Evolutionary conservation across 2,113 vertebrate species (phyloP).

Genomic region (Grus americana): DNA sequence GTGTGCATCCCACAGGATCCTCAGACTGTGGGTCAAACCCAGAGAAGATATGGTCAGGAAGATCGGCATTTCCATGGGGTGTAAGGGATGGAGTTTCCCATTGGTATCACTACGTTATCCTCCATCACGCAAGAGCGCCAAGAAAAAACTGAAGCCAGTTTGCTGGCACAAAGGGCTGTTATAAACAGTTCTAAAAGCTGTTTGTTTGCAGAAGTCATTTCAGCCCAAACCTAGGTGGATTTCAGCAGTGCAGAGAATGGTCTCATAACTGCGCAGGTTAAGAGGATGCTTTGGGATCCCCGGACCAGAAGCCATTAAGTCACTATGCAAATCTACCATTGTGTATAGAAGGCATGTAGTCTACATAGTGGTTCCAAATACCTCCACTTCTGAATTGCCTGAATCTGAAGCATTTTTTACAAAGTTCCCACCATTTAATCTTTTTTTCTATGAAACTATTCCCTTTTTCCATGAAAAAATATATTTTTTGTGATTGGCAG

Average conservation of each 20-base stretch:
- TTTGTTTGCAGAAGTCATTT: neutral
- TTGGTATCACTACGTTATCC: too few relatives aligned
- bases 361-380: neutral
- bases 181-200: neutral
- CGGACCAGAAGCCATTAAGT: neutral
- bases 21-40: neutral
- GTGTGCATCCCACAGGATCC: neutral
- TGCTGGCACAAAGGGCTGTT: neutral
- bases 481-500: neutral
- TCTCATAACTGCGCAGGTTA: neutral
- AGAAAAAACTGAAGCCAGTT: neutral
- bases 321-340: too few relatives aligned
- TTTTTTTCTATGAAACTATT: neutral
- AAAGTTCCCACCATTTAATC: neutral
- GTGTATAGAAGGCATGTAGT: neutral
- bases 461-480: neutral
- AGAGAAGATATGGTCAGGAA: neutral
- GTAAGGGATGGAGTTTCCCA: neutral
- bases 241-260: neutral
- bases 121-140: neutral
- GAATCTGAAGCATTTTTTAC: neutral
- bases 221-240: neutral
- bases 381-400: neutral
- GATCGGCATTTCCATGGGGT: neutral
- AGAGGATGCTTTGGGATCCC: neutral